Conservation (phyloP, 2,888 invertebrate species). For the Athalia cordata region DNA sequence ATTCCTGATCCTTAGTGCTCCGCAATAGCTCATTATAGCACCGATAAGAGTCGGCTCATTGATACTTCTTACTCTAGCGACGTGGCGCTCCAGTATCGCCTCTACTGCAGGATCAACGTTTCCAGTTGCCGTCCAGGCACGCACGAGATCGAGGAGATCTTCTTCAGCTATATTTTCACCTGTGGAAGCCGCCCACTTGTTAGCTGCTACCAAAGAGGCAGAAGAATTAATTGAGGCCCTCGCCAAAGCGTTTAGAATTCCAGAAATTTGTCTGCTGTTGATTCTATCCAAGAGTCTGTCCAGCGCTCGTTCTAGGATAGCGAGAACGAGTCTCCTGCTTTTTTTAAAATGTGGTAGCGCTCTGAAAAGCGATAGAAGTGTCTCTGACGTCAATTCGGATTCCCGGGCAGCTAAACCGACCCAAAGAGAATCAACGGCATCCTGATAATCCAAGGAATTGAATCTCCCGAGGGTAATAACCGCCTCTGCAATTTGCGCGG, state of each 20-base stretch:
- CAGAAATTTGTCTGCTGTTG: constrained; percentile 73
- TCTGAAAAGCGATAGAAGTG: constrained; percentile 77
- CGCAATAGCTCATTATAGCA: constrained; percentile 79
- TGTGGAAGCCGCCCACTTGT: constrained; percentile 78
- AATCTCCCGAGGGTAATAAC: constrained; percentile 76
- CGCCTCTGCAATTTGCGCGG: constrained; percentile 79
- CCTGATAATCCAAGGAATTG: constrained; percentile 74
- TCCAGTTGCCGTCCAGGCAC: constrained; percentile 76
- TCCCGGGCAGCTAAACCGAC: constrained; percentile 78
- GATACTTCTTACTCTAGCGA: constrained; percentile 73
- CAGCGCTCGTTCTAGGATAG: constrained; percentile 78
- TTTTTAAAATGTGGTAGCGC: constrained; percentile 77
- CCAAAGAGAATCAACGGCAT: constrained; percentile 81
- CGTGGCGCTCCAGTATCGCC: constrained; percentile 78
- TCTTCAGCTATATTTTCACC: constrained; percentile 79
- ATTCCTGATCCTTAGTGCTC: constrained; percentile 77
- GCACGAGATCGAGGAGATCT: constrained; percentile 75
- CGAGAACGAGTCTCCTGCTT: constrained; percentile 78
- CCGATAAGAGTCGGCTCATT: constrained; percentile 77
- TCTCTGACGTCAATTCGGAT: constrained; percentile 76
- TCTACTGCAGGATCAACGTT: constrained; percentile 78
- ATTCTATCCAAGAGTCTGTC: constrained; percentile 77
- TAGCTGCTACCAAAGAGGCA: constrained; percentile 66
- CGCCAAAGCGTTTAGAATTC: constrained; percentile 74
- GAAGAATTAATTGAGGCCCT: constrained; percentile 68